A percentile compares a stretch with the other conserved stretches of the same genome.
Evolutionary conservation across 1,140 invertebrate genomes (phyloP).

Genomic region (Lamellibrachia luymesi): DNA sequence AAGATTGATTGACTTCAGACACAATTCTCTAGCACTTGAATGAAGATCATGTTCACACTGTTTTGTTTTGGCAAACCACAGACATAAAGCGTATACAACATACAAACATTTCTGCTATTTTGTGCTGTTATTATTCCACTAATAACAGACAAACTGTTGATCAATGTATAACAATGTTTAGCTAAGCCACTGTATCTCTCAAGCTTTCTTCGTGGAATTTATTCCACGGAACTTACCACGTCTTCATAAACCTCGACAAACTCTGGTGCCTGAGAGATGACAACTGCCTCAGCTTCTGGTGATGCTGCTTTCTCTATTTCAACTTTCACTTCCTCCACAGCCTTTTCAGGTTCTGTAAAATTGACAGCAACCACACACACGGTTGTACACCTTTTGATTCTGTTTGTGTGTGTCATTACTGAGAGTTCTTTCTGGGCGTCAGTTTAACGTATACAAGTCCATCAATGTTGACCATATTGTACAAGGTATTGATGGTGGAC

Average conservation of each 20-base stretch:
- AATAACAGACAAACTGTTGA: background rate
- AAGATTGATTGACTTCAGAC: background rate
- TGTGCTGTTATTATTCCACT: background rate
- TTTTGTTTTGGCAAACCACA: background rate
- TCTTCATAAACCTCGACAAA: constrained; percentile 6
- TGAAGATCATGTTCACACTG: background rate
- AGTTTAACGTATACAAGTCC: background rate
- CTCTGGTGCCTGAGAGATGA: constrained; percentile 5
- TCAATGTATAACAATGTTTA: background rate
- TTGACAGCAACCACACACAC: background rate
- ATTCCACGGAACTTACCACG: background rate
- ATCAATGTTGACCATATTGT: background rate
- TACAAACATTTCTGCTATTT: background rate
- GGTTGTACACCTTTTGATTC: background rate
- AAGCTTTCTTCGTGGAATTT: background rate
- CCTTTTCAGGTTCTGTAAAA: background rate
- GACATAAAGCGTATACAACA: background rate
- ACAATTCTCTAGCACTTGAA: background rate
- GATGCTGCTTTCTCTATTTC: background rate
- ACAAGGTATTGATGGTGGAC: background rate
- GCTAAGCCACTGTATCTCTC: background rate
- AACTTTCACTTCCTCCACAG: background rate
- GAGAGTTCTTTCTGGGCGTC: background rate
- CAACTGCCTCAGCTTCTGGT: background rate
- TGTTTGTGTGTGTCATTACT: background rate